Conservation (phyloP, 2,888 invertebrate genomes). For the Teleogryllus oceanicus region DNA sequence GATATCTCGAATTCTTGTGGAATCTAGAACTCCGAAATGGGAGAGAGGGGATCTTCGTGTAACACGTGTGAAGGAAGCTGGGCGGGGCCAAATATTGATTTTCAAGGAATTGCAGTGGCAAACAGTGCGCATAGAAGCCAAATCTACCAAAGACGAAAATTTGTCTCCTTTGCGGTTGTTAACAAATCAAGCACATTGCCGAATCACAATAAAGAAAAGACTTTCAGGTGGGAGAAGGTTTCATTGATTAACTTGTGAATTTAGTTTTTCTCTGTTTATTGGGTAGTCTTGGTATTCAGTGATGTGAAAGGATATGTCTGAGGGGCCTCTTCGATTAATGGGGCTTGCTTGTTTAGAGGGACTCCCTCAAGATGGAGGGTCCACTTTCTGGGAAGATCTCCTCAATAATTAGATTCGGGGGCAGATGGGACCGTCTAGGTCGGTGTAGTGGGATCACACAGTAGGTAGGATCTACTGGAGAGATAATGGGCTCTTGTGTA, state of each 20-base stretch:
- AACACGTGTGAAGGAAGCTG: constrained; percentile 87
- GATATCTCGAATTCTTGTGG: constrained; percentile 89
- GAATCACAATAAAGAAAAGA: constrained; percentile 93
- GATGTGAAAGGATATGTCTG: too few relatives aligned
- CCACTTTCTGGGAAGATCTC: too few relatives aligned
- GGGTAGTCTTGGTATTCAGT: too few relatives aligned
- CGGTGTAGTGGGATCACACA: too few relatives aligned
- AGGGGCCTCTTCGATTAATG: too few relatives aligned
- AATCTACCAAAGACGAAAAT: constrained; percentile 69
- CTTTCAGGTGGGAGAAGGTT: constrained; percentile 63
- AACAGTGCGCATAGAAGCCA: constrained; percentile 91
- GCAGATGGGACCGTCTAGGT: too few relatives aligned
- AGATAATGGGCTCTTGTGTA: too few relatives aligned
- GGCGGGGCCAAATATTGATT: constrained; percentile 84
- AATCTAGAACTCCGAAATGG: constrained; percentile 92
- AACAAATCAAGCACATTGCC: constrained; percentile 89
- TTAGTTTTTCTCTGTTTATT: not conserved
- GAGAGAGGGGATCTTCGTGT: constrained; percentile 79
- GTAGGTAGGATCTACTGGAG: too few relatives aligned
- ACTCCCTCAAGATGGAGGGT: too few relatives aligned
- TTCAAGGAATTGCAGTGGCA: constrained; percentile 99
- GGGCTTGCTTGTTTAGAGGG: too few relatives aligned
- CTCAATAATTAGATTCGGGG: too few relatives aligned
- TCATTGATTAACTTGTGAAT: not conserved
- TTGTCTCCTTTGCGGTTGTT: constrained; percentile 87